Evolutionary conservation across 2,113 vertebrate species (phyloP).

Genomic region (Oriolus oriolus): DNA sequence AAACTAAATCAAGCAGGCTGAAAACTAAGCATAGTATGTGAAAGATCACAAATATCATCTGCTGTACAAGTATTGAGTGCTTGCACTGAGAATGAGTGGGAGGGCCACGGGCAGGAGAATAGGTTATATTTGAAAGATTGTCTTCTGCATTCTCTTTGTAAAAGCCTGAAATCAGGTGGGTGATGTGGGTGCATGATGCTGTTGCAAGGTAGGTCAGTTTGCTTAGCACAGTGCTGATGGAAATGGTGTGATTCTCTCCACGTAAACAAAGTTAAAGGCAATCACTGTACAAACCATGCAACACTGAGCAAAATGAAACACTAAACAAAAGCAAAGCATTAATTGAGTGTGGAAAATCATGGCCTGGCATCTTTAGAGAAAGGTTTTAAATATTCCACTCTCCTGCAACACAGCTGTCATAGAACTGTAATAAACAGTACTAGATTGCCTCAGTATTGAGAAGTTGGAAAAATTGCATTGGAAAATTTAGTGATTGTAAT

Average conservation of each 20-base stretch:
- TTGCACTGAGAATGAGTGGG: background rate
- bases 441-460: background rate
- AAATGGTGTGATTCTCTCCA: background rate
- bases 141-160: background rate
- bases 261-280: background rate
- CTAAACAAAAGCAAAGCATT: background rate
- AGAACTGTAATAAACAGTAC: background rate
- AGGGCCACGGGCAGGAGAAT: background rate
- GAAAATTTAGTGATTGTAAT: background rate
- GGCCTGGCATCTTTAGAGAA: background rate
- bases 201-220: background rate
- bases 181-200: background rate
- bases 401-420: background rate
- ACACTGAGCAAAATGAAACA: background rate
- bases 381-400: background rate
- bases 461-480: background rate
- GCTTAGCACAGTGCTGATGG: background rate
- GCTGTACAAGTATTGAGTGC: background rate
- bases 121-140: background rate
- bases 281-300: background rate
- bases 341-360: background rate
- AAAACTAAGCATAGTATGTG: background rate
- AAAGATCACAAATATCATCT: background rate
- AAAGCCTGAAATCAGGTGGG: background rate
- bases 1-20: background rate